phyloP scores from a whole-genome alignment of 2,797 vertebrate genomes.

The Halcyon badia region DNA sequence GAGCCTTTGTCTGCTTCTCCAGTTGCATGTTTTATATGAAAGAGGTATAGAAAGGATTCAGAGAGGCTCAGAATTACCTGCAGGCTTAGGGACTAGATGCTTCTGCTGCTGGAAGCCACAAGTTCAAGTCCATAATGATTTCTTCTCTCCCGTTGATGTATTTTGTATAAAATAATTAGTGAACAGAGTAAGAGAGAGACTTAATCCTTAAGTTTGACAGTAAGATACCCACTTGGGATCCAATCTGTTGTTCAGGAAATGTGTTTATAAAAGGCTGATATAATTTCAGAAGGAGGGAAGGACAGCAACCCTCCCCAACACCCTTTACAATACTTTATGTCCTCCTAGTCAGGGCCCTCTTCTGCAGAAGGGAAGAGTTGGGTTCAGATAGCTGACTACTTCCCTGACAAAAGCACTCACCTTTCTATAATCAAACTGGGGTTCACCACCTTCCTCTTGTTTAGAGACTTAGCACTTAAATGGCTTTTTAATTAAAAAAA shows the following conservation, averaged over 20 bases:
- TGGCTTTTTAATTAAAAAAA: neutral
- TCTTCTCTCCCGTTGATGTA: neutral
- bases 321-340: neutral
- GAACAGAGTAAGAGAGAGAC: neutral
- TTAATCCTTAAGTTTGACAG: neutral
- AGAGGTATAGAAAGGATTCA: neutral
- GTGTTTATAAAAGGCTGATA: neutral
- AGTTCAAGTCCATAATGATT: neutral
- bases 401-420: no score
- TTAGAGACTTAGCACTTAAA: neutral
- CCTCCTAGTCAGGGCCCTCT: neutral
- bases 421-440: neutral
- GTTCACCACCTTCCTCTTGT: neutral
- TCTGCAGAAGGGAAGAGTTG: neutral
- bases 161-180: neutral
- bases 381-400: neutral
- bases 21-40: neutral
- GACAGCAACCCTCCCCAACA: neutral
- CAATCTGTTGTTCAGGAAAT: neutral
- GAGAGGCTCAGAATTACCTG: neutral
- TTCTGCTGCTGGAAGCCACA: neutral
- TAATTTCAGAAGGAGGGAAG: neutral
- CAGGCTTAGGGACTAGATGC: neutral
- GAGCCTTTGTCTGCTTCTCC: neutral
- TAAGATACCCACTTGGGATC: neutral